Conservation (phyloP, 1,140 invertebrate species). For the Dendrolimus punctatus region DNA sequence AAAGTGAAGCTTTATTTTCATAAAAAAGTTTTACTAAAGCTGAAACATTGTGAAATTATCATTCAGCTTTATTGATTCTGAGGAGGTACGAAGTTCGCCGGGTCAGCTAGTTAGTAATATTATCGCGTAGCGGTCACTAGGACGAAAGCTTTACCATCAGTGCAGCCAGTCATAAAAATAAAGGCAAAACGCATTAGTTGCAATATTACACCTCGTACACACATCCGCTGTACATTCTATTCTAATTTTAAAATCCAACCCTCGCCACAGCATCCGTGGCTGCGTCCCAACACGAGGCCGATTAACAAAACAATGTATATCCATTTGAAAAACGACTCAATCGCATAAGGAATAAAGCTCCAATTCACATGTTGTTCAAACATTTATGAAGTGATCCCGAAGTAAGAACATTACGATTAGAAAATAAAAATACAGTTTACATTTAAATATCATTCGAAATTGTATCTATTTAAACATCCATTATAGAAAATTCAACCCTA, state of each 20-base stretch:
- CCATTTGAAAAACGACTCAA: no score
- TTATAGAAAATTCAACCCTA: conserved; percentile 3
- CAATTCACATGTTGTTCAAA: no score
- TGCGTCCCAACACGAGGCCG: background rate
- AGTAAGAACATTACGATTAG: conserved; percentile 10
- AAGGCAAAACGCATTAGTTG: conserved; percentile 1
- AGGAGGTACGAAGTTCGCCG: no score
- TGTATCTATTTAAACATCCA: background rate
- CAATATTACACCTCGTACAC: conserved; percentile 15
- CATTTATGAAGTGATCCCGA: conserved; percentile 4
- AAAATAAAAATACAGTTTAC: conserved; percentile 7
- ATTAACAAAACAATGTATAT: background rate
- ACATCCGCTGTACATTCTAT: conserved; percentile 16
- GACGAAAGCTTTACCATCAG: background rate
- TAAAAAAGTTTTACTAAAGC: no score
- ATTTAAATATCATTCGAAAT: conserved; percentile 11
- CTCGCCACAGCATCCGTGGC: conserved; percentile 17
- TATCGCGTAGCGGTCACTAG: background rate
- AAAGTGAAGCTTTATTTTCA: no score
- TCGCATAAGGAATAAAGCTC: no score
- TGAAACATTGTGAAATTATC: no score
- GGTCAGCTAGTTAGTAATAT: no score
- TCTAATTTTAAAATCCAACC: conserved; percentile 17
- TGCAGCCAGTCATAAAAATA: background rate
- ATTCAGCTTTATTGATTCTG: no score